These are phyloP conservation scores for Oenanthe oenanthe DNA, from an alignment of 2,113 vertebrate species.

Conservation along the genomic window DNA sequence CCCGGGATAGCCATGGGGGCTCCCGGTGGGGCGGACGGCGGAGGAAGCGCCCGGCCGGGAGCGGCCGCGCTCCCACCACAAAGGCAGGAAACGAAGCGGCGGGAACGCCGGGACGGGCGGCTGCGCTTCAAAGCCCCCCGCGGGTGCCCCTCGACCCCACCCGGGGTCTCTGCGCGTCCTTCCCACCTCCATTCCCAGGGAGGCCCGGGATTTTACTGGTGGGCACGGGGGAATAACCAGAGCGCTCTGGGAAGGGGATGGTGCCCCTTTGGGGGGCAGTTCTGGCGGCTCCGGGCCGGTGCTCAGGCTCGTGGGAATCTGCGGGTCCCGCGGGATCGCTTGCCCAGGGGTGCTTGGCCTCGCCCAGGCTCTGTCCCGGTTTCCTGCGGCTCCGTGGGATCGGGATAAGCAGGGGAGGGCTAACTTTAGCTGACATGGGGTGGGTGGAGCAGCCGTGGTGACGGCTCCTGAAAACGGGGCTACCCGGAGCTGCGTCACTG, in stretches of 20 bases:
- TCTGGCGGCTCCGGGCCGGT: background rate
- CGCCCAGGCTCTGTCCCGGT: background rate
- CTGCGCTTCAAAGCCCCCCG: background rate
- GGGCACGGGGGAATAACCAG: background rate
- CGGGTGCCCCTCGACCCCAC: background rate
- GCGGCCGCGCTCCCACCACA: slow-evolving; percentile 26
- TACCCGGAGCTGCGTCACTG: background rate
- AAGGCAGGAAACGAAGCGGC: slow-evolving; percentile 57
- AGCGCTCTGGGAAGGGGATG: background rate
- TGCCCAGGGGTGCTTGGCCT: background rate
- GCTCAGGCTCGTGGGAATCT: background rate
- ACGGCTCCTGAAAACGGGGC: background rate
- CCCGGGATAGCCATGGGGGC: background rate
- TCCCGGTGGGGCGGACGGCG: background rate
- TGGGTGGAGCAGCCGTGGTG: background rate
- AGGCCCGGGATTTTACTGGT: background rate
- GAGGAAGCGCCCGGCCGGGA: slow-evolving; percentile 24
- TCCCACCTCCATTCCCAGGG: background rate
- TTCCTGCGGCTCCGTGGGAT: background rate
- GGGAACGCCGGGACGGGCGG: background rate
- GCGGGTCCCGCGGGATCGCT: background rate
- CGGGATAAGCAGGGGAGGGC: background rate
- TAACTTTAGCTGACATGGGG: background rate
- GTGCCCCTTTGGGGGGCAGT: background rate
- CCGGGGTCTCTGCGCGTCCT: background rate